Evolutionary conservation across 2,113 vertebrate genomes (phyloP).

Genomic region (Notarius quadriscutis): DNA sequence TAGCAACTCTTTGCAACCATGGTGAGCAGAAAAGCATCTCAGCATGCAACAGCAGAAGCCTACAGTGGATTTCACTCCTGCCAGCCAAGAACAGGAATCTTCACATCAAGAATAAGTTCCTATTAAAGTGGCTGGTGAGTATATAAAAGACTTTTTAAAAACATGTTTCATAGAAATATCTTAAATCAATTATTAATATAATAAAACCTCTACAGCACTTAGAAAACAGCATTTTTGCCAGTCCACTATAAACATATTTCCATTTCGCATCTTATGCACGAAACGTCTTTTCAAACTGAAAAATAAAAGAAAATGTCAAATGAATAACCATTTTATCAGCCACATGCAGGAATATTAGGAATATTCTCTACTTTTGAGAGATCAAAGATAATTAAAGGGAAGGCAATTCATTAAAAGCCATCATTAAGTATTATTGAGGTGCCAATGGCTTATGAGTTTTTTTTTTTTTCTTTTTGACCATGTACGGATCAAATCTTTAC

Average conservation of each 20-base stretch:
- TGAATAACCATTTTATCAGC: neutral
- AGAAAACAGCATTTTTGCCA: neutral
- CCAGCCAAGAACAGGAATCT: too few relatives aligned
- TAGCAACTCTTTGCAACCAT: too few relatives aligned
- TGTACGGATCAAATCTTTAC: slow-evolving; percentile 47
- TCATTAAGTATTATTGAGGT: slow-evolving; percentile 59
- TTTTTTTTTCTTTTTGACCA: slow-evolving; percentile 46
- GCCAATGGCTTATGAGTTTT: slow-evolving; percentile 45
- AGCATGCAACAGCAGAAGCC: too few relatives aligned
- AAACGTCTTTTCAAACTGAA: too few relatives aligned
- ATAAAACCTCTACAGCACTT: neutral
- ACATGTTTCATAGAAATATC: neutral
- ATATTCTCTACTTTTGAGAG: slow-evolving; percentile 2
- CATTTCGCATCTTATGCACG: too few relatives aligned
- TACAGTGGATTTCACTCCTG: too few relatives aligned
- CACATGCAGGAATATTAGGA: neutral
- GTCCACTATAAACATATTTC: neutral
- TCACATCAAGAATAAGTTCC: too few relatives aligned
- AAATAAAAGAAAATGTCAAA: neutral
- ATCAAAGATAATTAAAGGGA: slow-evolving; percentile 39
- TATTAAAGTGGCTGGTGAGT: too few relatives aligned
- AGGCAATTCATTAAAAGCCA: slow-evolving; percentile 52
- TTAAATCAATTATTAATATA: neutral
- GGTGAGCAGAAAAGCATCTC: too few relatives aligned
- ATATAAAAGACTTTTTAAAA: neutral